Evolutionary conservation across 2,888 invertebrate genomes (phyloP).

Genomic region (Zeuzera pyrina): DNA sequence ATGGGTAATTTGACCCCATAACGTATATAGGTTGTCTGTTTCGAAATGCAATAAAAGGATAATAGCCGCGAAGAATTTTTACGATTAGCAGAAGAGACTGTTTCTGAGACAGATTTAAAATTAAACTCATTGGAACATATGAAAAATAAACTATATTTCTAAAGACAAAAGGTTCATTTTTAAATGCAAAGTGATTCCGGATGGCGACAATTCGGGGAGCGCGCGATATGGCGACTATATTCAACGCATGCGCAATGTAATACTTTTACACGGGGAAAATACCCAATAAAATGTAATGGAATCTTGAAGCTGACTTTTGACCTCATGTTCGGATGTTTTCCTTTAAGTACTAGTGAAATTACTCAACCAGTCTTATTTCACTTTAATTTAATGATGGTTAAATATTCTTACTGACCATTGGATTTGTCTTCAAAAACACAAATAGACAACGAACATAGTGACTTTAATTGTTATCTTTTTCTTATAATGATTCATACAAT

Average conservation of each 20-base stretch:
- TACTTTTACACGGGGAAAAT: constrained; percentile 44
- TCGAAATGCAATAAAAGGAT: no score
- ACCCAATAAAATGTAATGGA: constrained; percentile 29
- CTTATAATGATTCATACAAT: no score
- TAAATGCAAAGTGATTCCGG: constrained; percentile 8
- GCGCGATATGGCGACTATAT: constrained; percentile 19
- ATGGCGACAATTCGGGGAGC: constrained; percentile 12
- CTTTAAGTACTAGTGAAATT: no score
- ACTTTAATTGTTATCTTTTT: no score
- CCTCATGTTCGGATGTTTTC: no score
- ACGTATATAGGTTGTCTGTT: no score
- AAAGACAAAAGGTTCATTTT: not conserved
- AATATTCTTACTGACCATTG: no score
- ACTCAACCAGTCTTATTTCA: no score
- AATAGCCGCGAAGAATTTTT: constrained; percentile 43
- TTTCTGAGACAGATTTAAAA: constrained; percentile 41
- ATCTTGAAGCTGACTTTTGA: constrained; percentile 12
- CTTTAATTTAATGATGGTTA: no score
- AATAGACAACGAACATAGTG: no score
- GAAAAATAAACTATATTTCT: not conserved
- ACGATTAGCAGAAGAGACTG: constrained; percentile 46
- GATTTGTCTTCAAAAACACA: no score
- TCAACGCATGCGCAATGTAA: constrained; percentile 28
- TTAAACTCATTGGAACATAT: constrained; percentile 19
- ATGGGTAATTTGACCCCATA: no score